Percentiles rank a stretch among this genome's conserved stretches.
Conservation (phyloP, 2,888 invertebrate genomes). For the Camponotus fellah region DNA sequence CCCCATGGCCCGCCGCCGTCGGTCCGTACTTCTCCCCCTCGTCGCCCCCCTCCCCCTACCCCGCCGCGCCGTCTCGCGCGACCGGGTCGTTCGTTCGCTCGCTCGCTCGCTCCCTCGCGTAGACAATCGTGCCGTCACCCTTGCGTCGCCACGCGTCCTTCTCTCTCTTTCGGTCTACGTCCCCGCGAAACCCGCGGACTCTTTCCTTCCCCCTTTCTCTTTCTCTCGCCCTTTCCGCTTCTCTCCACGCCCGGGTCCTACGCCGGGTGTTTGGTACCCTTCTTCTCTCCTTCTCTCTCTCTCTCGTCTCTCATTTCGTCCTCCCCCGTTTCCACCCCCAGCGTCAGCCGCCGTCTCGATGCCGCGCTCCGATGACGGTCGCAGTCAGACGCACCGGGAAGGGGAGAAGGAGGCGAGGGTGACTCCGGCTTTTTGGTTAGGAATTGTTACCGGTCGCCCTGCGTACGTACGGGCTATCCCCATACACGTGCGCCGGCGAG, state of each 20-base stretch:
- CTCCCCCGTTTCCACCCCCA: conserved; percentile 55
- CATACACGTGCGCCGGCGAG: conserved; percentile 28
- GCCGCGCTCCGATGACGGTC: conserved; percentile 80
- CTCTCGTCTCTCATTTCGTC: conserved; percentile 19
- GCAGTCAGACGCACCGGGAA: conserved; percentile 80
- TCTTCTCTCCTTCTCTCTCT: conserved; percentile 19
- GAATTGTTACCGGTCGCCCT: conserved; percentile 81
- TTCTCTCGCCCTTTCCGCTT: conserved; percentile 30
- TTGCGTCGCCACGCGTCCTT: conserved; percentile 51
- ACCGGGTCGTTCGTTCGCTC: conserved; percentile 31
- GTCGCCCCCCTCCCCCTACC: background rate
- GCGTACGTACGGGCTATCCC: conserved; percentile 66
- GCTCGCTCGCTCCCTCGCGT: conserved; percentile 49
- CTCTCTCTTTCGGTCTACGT: conserved; percentile 47
- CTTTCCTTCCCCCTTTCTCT: conserved; percentile 35
- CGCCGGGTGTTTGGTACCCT: conserved; percentile 48
- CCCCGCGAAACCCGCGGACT: conserved; percentile 42
- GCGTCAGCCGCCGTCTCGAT: conserved; percentile 63
- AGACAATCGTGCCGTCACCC: conserved; percentile 54
- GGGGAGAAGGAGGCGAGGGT: conserved; percentile 74
- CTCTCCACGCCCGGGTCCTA: conserved; percentile 27
- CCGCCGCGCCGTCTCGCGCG: background rate
- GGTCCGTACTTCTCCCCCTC: conserved; percentile 45
- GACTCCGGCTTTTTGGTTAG: conserved; percentile 83
- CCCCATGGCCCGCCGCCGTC: conserved; percentile 61